Evolutionary conservation across 2,888 invertebrate species (phyloP).

Genomic region (Drosophila merina): DNA sequence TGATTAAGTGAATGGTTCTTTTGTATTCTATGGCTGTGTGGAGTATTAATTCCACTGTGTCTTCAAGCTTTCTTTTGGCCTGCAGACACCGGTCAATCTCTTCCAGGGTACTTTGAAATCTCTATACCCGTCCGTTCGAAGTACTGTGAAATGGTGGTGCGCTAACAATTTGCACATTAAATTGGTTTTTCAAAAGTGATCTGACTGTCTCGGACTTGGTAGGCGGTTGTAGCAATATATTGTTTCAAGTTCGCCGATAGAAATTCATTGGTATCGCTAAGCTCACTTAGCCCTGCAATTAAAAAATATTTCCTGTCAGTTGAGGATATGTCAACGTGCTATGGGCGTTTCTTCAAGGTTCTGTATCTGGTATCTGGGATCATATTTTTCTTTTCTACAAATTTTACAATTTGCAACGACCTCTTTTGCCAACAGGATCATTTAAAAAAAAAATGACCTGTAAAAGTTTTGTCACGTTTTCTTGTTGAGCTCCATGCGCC

Average conservation of each 20-base stretch:
- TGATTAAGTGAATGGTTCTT: neutral
- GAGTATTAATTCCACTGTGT: slow-evolving; percentile 10
- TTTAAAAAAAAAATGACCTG: slow-evolving; percentile 7
- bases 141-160: slow-evolving; percentile 2
- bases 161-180: too few species aligned
- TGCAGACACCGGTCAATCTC: slow-evolving; percentile 10
- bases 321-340: too few species aligned
- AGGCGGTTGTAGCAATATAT: too few species aligned
- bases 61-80: neutral
- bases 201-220: too few species aligned
- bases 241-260: too few species aligned
- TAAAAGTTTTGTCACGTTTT: slow-evolving; percentile 3
- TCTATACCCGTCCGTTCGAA: slow-evolving; percentile 5
- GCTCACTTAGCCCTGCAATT: too few species aligned
- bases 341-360: slow-evolving; percentile 12
- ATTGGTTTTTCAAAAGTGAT: too few species aligned
- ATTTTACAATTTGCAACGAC: slow-evolving; percentile 1
- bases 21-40: slow-evolving; percentile 5
- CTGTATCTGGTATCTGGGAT: too few species aligned
- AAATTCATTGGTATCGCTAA: too few species aligned
- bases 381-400: neutral
- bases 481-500: slow-evolving; percentile 9
- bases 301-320: too few species aligned
- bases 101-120: slow-evolving; percentile 2
- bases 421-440: neutral